Evolutionary conservation across 2,113 vertebrate species (phyloP), one percentile per base, ranked within the genome.

Genomic region (Laticauda laticaudata): DNA sequence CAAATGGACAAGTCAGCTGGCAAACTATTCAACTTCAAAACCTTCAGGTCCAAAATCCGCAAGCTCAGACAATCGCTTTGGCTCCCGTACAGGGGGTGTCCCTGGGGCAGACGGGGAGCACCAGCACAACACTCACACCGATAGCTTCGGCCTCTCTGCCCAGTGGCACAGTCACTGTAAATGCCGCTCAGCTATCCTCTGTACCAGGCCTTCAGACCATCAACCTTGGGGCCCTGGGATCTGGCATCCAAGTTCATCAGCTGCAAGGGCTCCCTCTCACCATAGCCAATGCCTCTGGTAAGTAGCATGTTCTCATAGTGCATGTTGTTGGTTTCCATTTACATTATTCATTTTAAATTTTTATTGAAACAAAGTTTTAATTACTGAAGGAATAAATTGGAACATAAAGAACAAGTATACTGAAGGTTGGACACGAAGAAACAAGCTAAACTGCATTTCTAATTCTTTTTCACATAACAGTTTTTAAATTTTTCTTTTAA

Each of bases 11-110:
- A 96, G 98, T 99, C 91, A 99, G 98, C 97, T 99, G 99, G 99
- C 99, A 99, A 94, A 99, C 99, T 81, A 98, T 99, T 95, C 99
- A 99, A 97, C 97, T 99, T 94, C 99, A 99, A 96, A 99, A 98
- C 96, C 98, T 99, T 0, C 95, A 98, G 21, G 99, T 99, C 87
- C 98, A 98, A 61, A 98, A 98, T 94, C 97, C 98, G 51, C 98
- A 98, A 90, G 97, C 98, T 0, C 99, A 99, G 98, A 99, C 98
- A 97, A 98, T 99, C 97, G 99, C 99, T 1, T 96, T 99, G 97
- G 98, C 99, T 54, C 98, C 98, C 5, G 95, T 99, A 96, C 99
- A 99, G 96, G 98, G 98, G 29, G 98, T 99, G 21, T 98, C 98
- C 0, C 97, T 99, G 94, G 97, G 98, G 5, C 99, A 99, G 94